These are phyloP conservation scores for Battus philenor DNA, from an alignment of 1,140 invertebrate species.

Conservation along the genomic window DNA sequence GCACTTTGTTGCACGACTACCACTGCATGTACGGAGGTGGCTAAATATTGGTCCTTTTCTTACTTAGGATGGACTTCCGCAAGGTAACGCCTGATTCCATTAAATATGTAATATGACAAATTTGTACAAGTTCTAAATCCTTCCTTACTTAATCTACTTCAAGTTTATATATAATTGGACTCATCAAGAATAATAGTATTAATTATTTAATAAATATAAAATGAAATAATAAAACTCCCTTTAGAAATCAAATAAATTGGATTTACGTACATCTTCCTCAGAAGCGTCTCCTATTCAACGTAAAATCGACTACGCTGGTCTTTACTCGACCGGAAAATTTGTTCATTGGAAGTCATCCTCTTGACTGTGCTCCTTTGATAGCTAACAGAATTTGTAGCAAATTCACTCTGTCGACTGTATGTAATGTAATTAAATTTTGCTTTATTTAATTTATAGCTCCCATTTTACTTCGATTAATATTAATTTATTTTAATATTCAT, in stretches of 20 bases:
- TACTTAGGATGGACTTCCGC: too few species aligned
- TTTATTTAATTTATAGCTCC: too few species aligned
- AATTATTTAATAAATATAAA: background rate
- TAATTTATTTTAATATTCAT: too few species aligned
- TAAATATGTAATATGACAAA: background rate
- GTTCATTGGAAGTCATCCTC: slow-evolving; percentile 1
- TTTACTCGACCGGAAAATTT: slow-evolving; percentile 4
- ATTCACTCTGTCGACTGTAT: background rate
- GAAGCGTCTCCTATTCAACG: background rate
- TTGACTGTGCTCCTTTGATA: background rate
- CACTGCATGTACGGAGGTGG: too few species aligned
- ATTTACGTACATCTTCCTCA: background rate
- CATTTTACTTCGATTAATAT: too few species aligned
- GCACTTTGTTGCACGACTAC: too few species aligned
- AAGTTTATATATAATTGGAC: too few species aligned
- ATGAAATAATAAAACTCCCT: background rate
- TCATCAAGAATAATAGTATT: too few species aligned
- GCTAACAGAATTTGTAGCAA: background rate
- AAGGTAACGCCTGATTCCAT: too few species aligned
- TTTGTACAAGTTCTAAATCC: too few species aligned
- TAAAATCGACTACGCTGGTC: slow-evolving; percentile 4
- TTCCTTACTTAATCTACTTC: too few species aligned
- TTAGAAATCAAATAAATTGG: background rate
- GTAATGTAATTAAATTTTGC: background rate
- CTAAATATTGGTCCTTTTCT: too few species aligned